Conservation (phyloP, 2,888 invertebrate genomes). For the Scaptomyza parva region DNA sequence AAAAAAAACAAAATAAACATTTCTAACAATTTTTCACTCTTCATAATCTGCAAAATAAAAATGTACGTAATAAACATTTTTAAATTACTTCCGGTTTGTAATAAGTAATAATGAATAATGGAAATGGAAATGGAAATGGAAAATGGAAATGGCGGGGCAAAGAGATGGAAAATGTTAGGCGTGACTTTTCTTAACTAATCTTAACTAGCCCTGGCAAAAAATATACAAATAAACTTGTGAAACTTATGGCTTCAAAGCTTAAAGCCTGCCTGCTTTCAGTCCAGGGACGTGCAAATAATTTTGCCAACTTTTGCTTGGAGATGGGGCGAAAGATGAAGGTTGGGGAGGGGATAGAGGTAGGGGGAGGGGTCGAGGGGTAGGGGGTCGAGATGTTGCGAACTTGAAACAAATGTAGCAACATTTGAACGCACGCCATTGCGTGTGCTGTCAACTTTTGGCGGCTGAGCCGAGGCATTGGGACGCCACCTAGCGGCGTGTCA, state of each 20-base stretch:
- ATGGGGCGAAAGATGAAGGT: too few species aligned
- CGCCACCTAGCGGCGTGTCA: slow-evolving; percentile 59
- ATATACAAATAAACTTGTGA: slow-evolving; percentile 17
- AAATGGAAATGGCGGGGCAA: too few species aligned
- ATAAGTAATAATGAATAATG: background rate
- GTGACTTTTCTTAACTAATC: background rate
- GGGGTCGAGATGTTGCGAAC: slow-evolving; percentile 2
- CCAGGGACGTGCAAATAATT: slow-evolving; percentile 51
- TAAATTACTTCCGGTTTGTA: background rate
- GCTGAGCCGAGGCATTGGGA: slow-evolving; percentile 19
- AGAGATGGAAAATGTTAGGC: background rate
- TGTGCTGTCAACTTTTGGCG: slow-evolving; percentile 39
- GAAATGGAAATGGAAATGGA: background rate
- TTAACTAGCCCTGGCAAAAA: background rate
- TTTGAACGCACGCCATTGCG: slow-evolving; percentile 53
- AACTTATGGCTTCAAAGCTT: slow-evolving; percentile 11
- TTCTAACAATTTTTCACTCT: too few species aligned
- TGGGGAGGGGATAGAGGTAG: background rate
- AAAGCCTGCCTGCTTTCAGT: too few species aligned
- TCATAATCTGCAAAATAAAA: background rate
- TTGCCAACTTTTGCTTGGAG: slow-evolving; percentile 41
- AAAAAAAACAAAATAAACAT: too few species aligned
- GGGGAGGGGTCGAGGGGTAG: background rate
- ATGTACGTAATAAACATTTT: background rate
- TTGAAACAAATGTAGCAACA: slow-evolving; percentile 12